These are phyloP conservation scores for Caenorhabditis japonica DNA, from an alignment of 2,888 invertebrate species.

Conservation along the genomic window DNA sequence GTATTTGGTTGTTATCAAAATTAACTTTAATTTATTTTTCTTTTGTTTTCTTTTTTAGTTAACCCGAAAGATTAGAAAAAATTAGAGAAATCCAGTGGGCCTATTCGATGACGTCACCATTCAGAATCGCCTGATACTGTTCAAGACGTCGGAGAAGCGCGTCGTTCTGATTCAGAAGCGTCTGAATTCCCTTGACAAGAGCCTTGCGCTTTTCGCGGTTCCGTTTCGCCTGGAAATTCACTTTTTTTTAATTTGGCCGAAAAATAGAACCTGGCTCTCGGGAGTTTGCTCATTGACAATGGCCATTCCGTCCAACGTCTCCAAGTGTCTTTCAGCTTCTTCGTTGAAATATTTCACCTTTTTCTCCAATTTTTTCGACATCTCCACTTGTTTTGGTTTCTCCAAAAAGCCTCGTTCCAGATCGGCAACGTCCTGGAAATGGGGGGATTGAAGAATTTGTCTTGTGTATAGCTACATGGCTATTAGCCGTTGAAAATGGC, in stretches of 20 bases:
- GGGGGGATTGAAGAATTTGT: no score
- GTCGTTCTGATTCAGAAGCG: slow-evolving; percentile 72
- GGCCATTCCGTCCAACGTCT: slow-evolving; percentile 69
- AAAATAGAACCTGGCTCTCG: slow-evolving; percentile 55
- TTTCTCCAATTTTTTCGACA: slow-evolving; percentile 70
- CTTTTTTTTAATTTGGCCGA: no score
- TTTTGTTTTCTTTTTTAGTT: neutral
- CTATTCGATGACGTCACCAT: slow-evolving; percentile 55
- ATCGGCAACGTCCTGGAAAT: slow-evolving; percentile 60
- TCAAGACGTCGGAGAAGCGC: slow-evolving; percentile 58
- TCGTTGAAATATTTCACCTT: slow-evolving; percentile 69
- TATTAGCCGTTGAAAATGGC: no score
- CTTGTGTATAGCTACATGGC: no score
- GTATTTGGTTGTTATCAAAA: neutral
- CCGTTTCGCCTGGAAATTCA: slow-evolving; percentile 56
- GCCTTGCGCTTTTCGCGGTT: slow-evolving; percentile 74
- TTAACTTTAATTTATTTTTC: no score
- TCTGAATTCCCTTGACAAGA: slow-evolving; percentile 69
- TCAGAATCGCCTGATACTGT: slow-evolving; percentile 52
- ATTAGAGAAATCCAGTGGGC: no score
- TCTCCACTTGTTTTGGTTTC: slow-evolving; percentile 63
- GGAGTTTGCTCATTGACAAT: slow-evolving; percentile 64
- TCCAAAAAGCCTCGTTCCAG: slow-evolving; percentile 72
- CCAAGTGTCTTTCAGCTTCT: slow-evolving; percentile 65
- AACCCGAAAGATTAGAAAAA: no score